Evolutionary conservation across 2,113 vertebrate species (phyloP), one percentile per base, ranked within the genome.

Genomic region (Opisthocomus hoazin): DNA sequence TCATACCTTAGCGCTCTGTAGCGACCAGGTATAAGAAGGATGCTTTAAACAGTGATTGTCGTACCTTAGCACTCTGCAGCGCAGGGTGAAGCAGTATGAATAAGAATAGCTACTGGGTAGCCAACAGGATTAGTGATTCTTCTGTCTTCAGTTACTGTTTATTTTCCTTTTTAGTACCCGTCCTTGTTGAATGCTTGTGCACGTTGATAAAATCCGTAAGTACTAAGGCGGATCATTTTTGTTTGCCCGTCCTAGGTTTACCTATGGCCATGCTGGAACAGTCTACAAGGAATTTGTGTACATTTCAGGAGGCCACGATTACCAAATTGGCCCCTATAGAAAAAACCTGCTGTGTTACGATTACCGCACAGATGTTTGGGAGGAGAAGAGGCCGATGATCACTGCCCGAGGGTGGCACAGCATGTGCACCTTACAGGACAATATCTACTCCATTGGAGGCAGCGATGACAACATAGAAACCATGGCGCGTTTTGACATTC

Each of bases 271-370:
- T 2, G 99, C 99, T 0, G 99, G 99, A 13, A 98, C 99, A 0
- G 98, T 98, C 69, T 99, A 98, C 97, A 98, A 98, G 29, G 99
- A 98, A 9, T 97, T 98, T 6, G 98, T 99, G 85, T 99, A 99
- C 97, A 99, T 99, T 92, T 99, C 99, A 0, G 99, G 99, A 1
- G 99, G 99, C 80, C 99, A 99, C 1, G 99, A 99, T 92, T 99
- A 99, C 92, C 99, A 99, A 96, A 99, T 99, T 0, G 99, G 99
- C 6, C 99, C 99, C 0, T 99, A 99, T 84, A 98, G 99, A 60
- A 98, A 98, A 76, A 99, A 99, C 83, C 94, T 99, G 96, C 98
- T 99, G 75, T 99, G 99, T 89, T 99, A 99, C 0, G 98, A 99
- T 37, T 97, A 98, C 27, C 96, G 97, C 39, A 98, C 96, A 0